phyloP scores from a whole-genome alignment of 2,113 vertebrate genomes.

The Oryzias curvinotus region DNA sequence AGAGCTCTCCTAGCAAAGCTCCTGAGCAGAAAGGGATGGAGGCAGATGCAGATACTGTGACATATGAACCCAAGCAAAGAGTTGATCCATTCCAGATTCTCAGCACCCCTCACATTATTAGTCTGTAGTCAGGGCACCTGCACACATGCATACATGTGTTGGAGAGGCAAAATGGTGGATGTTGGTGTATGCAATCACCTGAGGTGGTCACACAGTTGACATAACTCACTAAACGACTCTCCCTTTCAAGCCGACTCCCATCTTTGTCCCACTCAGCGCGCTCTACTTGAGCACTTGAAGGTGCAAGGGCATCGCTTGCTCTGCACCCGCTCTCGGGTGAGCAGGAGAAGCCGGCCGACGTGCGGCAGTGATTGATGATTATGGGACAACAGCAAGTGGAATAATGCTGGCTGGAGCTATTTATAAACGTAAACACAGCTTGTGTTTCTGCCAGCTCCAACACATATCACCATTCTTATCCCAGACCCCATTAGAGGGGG shows the following conservation, averaged over 20 bases:
- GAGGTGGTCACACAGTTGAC: constrained; percentile 46
- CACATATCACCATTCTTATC: constrained; percentile 65
- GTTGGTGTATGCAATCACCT: constrained; percentile 44
- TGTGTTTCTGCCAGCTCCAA: constrained; percentile 62
- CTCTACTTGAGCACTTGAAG: constrained; percentile 54
- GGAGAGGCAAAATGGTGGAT: constrained; percentile 37
- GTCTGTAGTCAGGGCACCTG: constrained; percentile 6
- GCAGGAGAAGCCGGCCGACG: constrained; percentile 40
- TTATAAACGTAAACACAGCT: constrained; percentile 79
- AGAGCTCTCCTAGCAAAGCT: constrained; percentile 39
- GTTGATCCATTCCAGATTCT: constrained; percentile 44
- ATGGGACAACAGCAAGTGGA: constrained; percentile 72
- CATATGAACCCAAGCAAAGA: constrained; percentile 50
- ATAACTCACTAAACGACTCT: constrained; percentile 28
- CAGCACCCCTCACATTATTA: constrained; percentile 32
- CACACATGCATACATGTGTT: constrained; percentile 14
- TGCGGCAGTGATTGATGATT: constrained; percentile 76
- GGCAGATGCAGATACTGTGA: constrained; percentile 42
- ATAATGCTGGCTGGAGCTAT: constrained; percentile 77
- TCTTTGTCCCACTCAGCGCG: constrained; percentile 37
- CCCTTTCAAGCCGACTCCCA: constrained; percentile 20
- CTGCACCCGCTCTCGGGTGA: constrained; percentile 57
- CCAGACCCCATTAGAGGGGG: constrained; percentile 58
- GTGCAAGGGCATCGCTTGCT: constrained; percentile 59
- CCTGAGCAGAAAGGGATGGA: constrained; percentile 37